Percentiles rank a stretch among this genome's conserved stretches.
These are phyloP conservation scores for Cepphus grylle DNA, from an alignment of 2,113 vertebrate species.

Conservation along the genomic window DNA sequence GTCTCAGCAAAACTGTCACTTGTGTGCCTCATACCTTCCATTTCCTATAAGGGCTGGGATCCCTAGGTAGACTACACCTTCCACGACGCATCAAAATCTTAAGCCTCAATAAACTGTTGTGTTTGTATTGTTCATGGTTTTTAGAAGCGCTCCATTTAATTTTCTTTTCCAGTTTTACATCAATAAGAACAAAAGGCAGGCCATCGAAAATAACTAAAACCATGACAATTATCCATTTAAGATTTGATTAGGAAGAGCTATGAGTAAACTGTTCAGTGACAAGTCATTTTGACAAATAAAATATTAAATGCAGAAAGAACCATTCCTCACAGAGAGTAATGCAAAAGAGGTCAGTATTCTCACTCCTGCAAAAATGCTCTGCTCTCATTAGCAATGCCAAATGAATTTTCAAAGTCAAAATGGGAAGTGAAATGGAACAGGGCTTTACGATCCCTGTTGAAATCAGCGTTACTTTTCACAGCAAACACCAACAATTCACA, in stretches of 20 bases:
- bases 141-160: background rate
- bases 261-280: background rate
- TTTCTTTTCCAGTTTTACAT: background rate
- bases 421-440: background rate
- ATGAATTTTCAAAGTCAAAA: background rate
- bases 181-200: background rate
- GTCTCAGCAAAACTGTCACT: background rate
- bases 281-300: background rate
- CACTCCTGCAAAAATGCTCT: background rate
- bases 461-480: background rate
- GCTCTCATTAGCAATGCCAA: background rate
- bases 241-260: background rate
- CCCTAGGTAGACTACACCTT: background rate
- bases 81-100: background rate
- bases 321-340: background rate
- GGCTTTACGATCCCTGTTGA: background rate
- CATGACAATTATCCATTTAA: background rate
- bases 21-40: background rate
- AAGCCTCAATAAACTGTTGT: background rate
- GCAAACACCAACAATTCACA: background rate
- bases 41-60: background rate
- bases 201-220: background rate
- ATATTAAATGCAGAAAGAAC: background rate
- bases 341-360: background rate
- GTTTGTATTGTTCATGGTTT: background rate